phyloP scores from a whole-genome alignment of 2,888 invertebrate species.

The Allolobophora icterica region DNA sequence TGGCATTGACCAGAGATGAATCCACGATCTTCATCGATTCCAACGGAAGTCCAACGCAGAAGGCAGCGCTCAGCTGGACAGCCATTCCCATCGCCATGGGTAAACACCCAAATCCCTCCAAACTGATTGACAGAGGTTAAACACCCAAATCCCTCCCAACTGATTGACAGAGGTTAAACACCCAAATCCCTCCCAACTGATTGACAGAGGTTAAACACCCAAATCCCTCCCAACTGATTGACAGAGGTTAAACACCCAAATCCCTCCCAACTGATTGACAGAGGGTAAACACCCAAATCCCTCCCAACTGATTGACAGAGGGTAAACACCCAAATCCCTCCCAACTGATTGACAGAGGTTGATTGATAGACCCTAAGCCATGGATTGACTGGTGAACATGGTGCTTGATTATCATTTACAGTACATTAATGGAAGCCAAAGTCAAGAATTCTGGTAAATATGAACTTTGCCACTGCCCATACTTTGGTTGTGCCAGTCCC shows the following conservation, averaged over 20 bases:
- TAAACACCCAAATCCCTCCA: slow-evolving; percentile 46
- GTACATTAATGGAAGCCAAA: neutral
- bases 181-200: too few species aligned
- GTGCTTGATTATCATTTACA: neutral
- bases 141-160: slow-evolving; percentile 20
- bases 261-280: too few species aligned
- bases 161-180: slow-evolving; percentile 50
- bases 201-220: slow-evolving; percentile 50
- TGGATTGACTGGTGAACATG: slow-evolving; percentile 52
- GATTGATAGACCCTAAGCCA: slow-evolving; percentile 76
- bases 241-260: slow-evolving; percentile 50
- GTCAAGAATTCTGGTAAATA: neutral
- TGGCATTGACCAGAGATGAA: slow-evolving; percentile 85
- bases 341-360: too few species aligned
- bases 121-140: slow-evolving; percentile 49
- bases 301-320: too few species aligned
- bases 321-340: too few species aligned
- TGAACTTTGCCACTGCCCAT: too few species aligned
- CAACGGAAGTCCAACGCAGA: slow-evolving; percentile 74
- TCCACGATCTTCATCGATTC: slow-evolving; percentile 85
- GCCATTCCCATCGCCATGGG: slow-evolving; percentile 73
- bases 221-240: neutral
- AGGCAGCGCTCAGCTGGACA: slow-evolving; percentile 78
- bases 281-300: too few species aligned
- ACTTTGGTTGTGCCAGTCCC: too few species aligned